Evolutionary conservation across 2,888 invertebrate species (phyloP).

Genomic region (Branchipolynoe longqiensis): DNA sequence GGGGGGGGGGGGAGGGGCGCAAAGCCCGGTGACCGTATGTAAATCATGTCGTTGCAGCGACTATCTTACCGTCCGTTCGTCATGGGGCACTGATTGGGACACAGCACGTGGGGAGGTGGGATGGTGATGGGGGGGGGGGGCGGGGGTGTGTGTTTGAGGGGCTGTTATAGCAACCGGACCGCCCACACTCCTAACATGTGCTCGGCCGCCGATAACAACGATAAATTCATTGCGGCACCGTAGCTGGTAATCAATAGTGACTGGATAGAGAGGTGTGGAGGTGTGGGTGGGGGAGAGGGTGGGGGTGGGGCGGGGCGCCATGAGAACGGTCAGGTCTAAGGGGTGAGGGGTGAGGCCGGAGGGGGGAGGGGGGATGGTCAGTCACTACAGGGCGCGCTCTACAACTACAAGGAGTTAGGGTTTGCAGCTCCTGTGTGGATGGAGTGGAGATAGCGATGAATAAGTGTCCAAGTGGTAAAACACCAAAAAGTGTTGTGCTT

Average conservation of each 20-base stretch:
- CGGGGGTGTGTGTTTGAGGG: no score
- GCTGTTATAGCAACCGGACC: background rate
- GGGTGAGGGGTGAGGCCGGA: conserved; percentile 1
- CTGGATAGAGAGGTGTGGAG: conserved; percentile 14
- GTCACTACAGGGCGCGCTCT: background rate
- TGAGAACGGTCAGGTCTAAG: conserved; percentile 34
- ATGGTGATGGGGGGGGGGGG: background rate
- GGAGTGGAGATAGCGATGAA: no score
- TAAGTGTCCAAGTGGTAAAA: no score
- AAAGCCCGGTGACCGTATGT: conserved; percentile 12
- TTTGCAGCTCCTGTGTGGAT: no score
- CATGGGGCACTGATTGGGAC: conserved; percentile 18
- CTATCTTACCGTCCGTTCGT: conserved; percentile 20
- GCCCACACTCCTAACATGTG: conserved; percentile 19
- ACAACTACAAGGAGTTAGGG: background rate
- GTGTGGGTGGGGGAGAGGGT: no score
- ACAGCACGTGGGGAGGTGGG: background rate
- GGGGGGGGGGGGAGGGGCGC: background rate
- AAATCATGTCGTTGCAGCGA: conserved; percentile 12
- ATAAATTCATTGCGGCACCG: conserved; percentile 20
- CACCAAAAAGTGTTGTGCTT: no score
- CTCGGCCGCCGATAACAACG: conserved; percentile 24
- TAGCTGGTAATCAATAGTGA: conserved; percentile 9
- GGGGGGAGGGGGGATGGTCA: background rate
- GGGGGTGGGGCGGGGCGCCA: background rate